A percentile compares a stretch with the other conserved stretches of the same genome.
These are phyloP conservation scores for Drosophila flavopinicola DNA, from an alignment of 2,888 invertebrate species.

Conservation along the genomic window DNA sequence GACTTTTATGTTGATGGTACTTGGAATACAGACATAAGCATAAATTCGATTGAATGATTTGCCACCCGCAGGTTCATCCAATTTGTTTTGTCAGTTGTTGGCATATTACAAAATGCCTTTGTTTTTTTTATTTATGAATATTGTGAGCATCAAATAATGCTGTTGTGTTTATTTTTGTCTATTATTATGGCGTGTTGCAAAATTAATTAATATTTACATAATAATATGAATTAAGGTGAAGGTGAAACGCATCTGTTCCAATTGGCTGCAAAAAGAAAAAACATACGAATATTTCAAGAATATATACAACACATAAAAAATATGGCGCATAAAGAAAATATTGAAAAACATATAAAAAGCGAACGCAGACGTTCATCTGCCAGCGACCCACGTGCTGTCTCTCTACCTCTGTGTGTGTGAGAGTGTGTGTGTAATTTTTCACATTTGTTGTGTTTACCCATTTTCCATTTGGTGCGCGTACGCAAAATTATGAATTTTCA, in stretches of 20 bases:
- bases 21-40: conserved; percentile 27
- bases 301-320: conserved; percentile 44
- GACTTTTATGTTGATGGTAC: conserved; percentile 31
- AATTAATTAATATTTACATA: conserved; percentile 75
- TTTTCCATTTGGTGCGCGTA: conserved; percentile 53
- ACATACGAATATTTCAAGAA: conserved; percentile 39
- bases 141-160: conserved; percentile 3
- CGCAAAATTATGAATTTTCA: conserved; percentile 69
- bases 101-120: conserved; percentile 26
- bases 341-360: conserved; percentile 59
- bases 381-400: conserved; percentile 54
- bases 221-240: conserved; percentile 75
- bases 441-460: conserved; percentile 68
- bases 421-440: conserved; percentile 39
- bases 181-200: conserved; percentile 50
- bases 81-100: conserved; percentile 27
- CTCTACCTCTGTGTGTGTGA: conserved; percentile 16
- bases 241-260: conserved; percentile 70
- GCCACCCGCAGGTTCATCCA: conserved; percentile 44
- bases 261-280: conserved; percentile 36
- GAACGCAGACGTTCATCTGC: conserved; percentile 19
- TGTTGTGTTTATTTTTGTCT: conserved; percentile 11
- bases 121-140: conserved; percentile 28
- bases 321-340: conserved; percentile 65
- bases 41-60: conserved; percentile 43